These are phyloP conservation scores for Drosophila bipectinata DNA, from an alignment of 1,140 invertebrate genomes.

Conservation along the genomic window DNA sequence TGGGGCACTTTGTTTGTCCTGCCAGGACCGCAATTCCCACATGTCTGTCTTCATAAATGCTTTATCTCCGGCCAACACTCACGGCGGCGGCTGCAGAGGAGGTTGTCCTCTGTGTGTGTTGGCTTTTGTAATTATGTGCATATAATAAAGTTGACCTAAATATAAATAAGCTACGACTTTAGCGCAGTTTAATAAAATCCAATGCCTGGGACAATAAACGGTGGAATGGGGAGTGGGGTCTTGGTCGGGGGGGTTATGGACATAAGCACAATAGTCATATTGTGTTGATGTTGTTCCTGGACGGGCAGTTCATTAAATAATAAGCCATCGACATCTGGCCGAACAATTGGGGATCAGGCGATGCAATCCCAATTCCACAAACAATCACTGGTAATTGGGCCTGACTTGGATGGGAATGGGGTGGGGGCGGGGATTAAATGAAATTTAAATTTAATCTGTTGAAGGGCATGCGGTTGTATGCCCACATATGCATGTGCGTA, in stretches of 20 bases:
- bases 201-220: constrained; percentile 12
- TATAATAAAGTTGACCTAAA: constrained; percentile 79
- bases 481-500: constrained; percentile 9
- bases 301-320: constrained; percentile 73
- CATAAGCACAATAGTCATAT: constrained; percentile 36
- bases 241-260: no score
- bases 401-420: background rate
- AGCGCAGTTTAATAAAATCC: constrained; percentile 19
- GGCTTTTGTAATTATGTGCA: constrained; percentile 79
- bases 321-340: constrained; percentile 66
- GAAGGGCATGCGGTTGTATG: background rate
- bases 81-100: constrained; percentile 2
- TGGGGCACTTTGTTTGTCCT: constrained; percentile 48
- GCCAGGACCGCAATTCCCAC: constrained; percentile 62
- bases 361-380: constrained; percentile 26
- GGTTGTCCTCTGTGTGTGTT: constrained; percentile 40
- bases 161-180: constrained; percentile 47
- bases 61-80: constrained; percentile 70
- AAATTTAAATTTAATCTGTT: constrained; percentile 2
- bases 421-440: background rate
- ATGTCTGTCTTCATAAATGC: constrained; percentile 75
- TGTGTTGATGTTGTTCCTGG: constrained; percentile 32
- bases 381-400: constrained; percentile 41
- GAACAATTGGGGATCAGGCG: constrained; percentile 45
- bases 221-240: background rate